Conservation (phyloP, 1,140 invertebrate species). For the Panonychus citri region DNA sequence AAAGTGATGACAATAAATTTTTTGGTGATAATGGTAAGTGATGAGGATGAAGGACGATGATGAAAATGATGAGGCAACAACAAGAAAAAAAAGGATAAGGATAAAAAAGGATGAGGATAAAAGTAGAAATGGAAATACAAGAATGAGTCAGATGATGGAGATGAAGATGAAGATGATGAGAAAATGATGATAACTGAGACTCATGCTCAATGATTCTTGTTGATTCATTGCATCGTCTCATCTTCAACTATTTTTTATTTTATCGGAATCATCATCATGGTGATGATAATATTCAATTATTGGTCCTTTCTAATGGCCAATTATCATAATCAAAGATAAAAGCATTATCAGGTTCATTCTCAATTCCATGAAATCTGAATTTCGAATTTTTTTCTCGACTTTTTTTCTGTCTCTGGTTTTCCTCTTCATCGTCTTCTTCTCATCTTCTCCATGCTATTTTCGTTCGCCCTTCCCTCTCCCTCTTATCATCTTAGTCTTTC, state of each 20-base stretch:
- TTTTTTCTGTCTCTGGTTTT: neutral
- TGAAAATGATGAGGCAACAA: too few species aligned
- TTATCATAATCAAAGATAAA: too few species aligned
- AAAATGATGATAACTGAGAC: neutral
- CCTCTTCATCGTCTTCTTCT: neutral
- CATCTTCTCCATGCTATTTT: neutral
- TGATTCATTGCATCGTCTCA: too few species aligned
- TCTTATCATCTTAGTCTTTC: neutral
- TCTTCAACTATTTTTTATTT: neutral
- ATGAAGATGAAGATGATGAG: neutral
- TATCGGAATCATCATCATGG: neutral
- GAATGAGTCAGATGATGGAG: neutral
- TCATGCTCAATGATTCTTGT: too few species aligned
- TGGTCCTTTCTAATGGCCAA: too few species aligned
- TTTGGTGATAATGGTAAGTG: too few species aligned
- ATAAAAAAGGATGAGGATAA: too few species aligned
- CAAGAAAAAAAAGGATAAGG: too few species aligned
- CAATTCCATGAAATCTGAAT: neutral
- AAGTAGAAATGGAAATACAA: too few species aligned
- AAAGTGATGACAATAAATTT: too few species aligned
- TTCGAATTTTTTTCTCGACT: neutral
- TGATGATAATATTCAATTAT: too few species aligned
- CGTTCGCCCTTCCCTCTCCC: neutral
- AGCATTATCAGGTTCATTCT: neutral
- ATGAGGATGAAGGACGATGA: too few species aligned